Evolutionary conservation across 2,797 vertebrate genomes (phyloP).

Genomic region (Phoebastria nigripes): DNA sequence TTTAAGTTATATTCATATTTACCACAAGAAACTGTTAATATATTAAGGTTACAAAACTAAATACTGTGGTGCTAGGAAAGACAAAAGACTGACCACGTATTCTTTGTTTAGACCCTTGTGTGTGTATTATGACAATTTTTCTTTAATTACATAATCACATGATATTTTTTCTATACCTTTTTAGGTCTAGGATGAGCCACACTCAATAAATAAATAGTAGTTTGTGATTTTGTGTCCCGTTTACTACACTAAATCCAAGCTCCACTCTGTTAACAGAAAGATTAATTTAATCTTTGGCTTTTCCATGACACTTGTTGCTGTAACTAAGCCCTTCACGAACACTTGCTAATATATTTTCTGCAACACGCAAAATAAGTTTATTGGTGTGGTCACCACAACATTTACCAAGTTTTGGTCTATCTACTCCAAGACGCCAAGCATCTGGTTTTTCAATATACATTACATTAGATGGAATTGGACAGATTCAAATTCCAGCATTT

Average conservation of each 20-base stretch:
- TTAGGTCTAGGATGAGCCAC: background rate
- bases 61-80: background rate
- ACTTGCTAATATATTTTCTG: background rate
- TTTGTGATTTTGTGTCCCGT: background rate
- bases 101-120: background rate
- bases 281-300: background rate
- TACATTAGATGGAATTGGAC: background rate
- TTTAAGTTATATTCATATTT: background rate
- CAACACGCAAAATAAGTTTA: background rate
- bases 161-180: background rate
- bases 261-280: background rate
- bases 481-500: background rate
- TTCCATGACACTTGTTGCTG: background rate
- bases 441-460: background rate
- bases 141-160: background rate
- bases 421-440: background rate
- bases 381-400: background rate
- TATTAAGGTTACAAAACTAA: background rate
- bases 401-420: background rate
- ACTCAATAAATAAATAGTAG: background rate
- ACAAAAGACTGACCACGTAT: fast-evolving
- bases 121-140: background rate
- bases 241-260: background rate
- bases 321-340: background rate
- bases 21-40: background rate